phyloP scores from a whole-genome alignment of 2,888 invertebrate species.

The Volucella inanis region DNA sequence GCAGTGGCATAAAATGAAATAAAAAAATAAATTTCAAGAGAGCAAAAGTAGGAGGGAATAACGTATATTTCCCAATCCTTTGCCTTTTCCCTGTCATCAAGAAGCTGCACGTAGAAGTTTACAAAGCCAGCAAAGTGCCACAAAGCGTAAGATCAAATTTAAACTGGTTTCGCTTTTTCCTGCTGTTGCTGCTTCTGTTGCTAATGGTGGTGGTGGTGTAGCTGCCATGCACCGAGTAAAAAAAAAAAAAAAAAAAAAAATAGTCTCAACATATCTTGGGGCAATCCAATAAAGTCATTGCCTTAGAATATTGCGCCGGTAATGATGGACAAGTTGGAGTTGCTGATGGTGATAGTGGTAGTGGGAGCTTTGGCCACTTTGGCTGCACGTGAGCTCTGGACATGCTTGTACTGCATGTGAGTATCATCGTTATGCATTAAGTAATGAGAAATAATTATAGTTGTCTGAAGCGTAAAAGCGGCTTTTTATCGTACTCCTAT shows the following conservation, averaged over 20 bases:
- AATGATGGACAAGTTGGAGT: conserved; percentile 60
- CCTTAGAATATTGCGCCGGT: conserved; percentile 68
- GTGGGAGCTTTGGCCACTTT: conserved; percentile 15
- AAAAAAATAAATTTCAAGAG: conserved; percentile 53
- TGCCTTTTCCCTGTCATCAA: conserved; percentile 66
- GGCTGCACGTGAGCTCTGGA: conserved; percentile 70
- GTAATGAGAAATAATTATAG: conserved; percentile 39
- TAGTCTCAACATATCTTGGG: conserved; percentile 60
- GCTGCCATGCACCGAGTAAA: conserved; percentile 35
- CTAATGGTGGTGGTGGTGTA: not conserved
- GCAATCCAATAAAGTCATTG: conserved; percentile 74
- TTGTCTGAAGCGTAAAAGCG: conserved; percentile 27
- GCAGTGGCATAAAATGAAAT: conserved; percentile 56
- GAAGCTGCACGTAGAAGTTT: conserved; percentile 60
- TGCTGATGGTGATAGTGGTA: conserved; percentile 21
- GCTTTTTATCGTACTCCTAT: not conserved
- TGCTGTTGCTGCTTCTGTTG: conserved; percentile 10
- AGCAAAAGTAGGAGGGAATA: conserved; percentile 40
- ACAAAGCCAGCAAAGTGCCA: conserved; percentile 70
- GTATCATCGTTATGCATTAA: conserved; percentile 51
- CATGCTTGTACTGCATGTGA: conserved; percentile 4
- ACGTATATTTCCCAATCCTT: conserved; percentile 66
- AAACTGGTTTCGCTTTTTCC: conserved; percentile 71
- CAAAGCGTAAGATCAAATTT: conserved; percentile 65
- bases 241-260: conserved; percentile 6